phyloP scores from a whole-genome alignment of 2,888 invertebrate genomes.

The Subacronicta megacephala region DNA sequence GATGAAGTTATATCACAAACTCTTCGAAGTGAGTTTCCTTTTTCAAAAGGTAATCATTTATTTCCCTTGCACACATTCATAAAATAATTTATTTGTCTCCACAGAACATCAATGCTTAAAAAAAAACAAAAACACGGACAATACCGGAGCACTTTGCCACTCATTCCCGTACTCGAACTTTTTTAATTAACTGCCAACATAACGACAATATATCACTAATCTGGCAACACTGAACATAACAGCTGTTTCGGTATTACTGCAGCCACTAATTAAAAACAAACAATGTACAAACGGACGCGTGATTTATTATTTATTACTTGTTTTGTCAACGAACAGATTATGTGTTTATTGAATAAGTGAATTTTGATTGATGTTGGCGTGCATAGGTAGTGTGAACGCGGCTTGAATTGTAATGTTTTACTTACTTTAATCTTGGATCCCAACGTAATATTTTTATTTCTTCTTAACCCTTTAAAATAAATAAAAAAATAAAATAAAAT shows the following conservation, averaged over 20 bases:
- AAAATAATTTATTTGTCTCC: background rate
- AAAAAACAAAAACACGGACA: constrained; percentile 13
- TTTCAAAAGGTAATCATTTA: too few species aligned
- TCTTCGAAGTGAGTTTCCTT: too few species aligned
- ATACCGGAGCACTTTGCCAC: constrained; percentile 37
- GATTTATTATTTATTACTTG: constrained; percentile 58
- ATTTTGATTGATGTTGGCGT: constrained; percentile 44
- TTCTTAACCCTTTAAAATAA: too few species aligned
- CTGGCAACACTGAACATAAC: constrained; percentile 50
- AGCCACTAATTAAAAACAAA: constrained; percentile 83
- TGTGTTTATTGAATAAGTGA: constrained; percentile 41
- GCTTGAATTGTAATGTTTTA: background rate
- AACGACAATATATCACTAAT: constrained; percentile 54
- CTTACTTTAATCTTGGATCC: background rate
- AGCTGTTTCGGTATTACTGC: constrained; percentile 51
- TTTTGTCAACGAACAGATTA: constrained; percentile 52
- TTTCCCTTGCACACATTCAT: background rate
- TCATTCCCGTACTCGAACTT: constrained; percentile 40
- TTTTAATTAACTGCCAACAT: constrained; percentile 54
- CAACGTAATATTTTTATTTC: too few species aligned
- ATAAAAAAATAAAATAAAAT: too few species aligned
- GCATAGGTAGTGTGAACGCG: constrained; percentile 1
- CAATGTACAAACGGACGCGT: constrained; percentile 68
- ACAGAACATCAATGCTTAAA: constrained; percentile 13
- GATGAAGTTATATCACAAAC: too few species aligned